phyloP scores from a whole-genome alignment of 1,140 invertebrate species.

The Ips typographus region DNA sequence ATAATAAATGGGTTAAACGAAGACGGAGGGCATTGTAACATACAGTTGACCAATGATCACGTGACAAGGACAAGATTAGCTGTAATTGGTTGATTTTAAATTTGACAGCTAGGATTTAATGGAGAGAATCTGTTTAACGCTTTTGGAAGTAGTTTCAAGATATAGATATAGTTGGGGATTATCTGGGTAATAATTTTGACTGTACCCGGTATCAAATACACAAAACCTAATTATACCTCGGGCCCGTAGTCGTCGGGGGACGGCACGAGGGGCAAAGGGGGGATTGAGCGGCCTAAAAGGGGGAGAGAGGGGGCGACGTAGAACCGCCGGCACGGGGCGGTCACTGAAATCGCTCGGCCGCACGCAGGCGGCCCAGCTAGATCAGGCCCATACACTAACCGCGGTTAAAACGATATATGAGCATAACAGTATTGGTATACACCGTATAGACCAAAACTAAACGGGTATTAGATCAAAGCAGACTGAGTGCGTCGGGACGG shows the following conservation, averaged over 20 bases:
- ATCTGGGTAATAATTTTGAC: slow-evolving; percentile 8
- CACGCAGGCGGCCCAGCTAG: slow-evolving; percentile 49
- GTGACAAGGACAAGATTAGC: no score
- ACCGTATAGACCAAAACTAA: slow-evolving; percentile 20
- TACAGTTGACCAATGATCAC: no score
- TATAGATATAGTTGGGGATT: neutral
- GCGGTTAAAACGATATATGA: slow-evolving; percentile 34
- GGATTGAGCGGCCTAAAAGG: neutral
- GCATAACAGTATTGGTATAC: slow-evolving; percentile 35
- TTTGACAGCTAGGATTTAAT: no score
- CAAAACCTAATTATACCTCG: slow-evolving; percentile 34
- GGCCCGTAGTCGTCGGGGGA: slow-evolving; percentile 28
- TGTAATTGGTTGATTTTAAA: no score
- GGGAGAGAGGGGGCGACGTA: slow-evolving; percentile 11
- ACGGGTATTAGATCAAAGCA: slow-evolving; percentile 8
- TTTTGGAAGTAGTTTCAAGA: neutral
- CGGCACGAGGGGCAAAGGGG: slow-evolving; percentile 38
- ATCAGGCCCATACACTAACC: slow-evolving; percentile 24
- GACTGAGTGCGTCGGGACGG: slow-evolving; percentile 14
- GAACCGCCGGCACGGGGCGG: slow-evolving; percentile 42
- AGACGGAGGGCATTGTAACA: no score
- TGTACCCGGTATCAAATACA: slow-evolving; percentile 19
- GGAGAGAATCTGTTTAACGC: neutral
- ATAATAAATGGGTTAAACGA: no score
- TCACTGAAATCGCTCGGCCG: slow-evolving; percentile 48